phyloP scores from a whole-genome alignment of 23 tunicate species.

The Ciona savignyi region DNA sequence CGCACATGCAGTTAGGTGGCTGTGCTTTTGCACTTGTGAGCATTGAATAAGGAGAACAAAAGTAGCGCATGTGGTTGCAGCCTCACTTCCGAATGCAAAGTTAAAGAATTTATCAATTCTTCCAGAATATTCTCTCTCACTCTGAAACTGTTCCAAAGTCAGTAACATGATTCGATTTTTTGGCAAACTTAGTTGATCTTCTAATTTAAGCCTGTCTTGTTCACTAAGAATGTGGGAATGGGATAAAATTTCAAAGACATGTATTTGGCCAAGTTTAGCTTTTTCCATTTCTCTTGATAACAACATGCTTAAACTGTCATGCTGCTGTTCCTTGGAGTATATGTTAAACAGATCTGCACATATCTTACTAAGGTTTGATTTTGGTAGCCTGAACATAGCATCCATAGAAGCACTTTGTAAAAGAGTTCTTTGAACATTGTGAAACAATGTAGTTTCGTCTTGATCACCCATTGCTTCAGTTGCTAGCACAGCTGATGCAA shows the following conservation, averaged over 20 bases:
- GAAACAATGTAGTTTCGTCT: neutral
- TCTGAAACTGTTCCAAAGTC: constrained; percentile 70
- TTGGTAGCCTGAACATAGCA: constrained; percentile 33
- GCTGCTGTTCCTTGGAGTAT: constrained; percentile 30
- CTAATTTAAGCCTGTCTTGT: constrained; percentile 4
- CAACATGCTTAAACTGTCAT: constrained; percentile 22
- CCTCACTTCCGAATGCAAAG: neutral
- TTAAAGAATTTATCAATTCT: constrained; percentile 10
- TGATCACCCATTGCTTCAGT: constrained; percentile 1
- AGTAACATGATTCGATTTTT: constrained; percentile 33
- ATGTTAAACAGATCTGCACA: neutral
- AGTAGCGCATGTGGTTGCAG: neutral
- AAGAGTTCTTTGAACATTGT: neutral
- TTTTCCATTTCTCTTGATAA: neutral
- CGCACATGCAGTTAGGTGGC: constrained; percentile 57
- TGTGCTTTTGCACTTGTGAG: constrained; percentile 30
- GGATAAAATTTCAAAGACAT: constrained; percentile 11
- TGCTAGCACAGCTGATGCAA: constrained; percentile 36
- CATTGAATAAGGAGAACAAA: constrained; percentile 45
- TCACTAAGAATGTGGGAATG: constrained; percentile 14
- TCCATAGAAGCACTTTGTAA: constrained; percentile 43
- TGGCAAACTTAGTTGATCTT: neutral
- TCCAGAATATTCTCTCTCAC: constrained; percentile 28
- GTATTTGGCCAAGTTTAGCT: neutral
- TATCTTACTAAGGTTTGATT: constrained; percentile 10